These are phyloP conservation scores for Thymelicus acteon DNA, from an alignment of 2,888 invertebrate genomes.

Conservation along the genomic window DNA sequence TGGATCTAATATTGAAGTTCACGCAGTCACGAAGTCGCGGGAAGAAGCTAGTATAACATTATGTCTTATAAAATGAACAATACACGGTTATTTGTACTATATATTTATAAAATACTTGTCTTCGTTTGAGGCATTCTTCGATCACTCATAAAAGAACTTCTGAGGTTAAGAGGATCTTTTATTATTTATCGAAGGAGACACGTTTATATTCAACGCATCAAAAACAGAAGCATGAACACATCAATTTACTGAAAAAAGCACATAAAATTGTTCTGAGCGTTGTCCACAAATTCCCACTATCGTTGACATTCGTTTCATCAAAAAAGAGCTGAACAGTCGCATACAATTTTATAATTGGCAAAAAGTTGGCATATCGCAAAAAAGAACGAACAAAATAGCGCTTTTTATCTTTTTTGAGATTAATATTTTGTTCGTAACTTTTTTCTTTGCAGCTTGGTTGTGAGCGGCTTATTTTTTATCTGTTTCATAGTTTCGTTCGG, in stretches of 20 bases:
- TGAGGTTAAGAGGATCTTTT: no score
- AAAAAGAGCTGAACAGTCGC: conserved; percentile 57
- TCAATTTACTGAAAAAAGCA: conserved; percentile 10
- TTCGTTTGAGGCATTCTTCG: no score
- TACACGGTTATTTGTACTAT: no score
- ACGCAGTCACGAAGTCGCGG: no score
- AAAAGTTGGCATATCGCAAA: conserved; percentile 76
- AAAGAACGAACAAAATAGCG: conserved; percentile 65
- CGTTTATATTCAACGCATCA: neutral
- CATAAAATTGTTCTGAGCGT: conserved; percentile 29
- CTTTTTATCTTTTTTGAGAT: conserved; percentile 75
- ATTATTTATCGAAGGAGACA: no score
- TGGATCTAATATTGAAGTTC: no score
- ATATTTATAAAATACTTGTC: no score
- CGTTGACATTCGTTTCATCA: conserved; percentile 54
- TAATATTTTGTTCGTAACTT: conserved; percentile 70
- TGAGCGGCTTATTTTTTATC: conserved; percentile 68
- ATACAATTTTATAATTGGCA: conserved; percentile 78
- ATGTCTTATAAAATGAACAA: no score
- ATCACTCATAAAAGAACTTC: no score
- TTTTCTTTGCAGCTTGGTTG: conserved; percentile 66
- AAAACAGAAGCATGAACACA: conserved; percentile 10
- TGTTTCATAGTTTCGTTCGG: conserved; percentile 61
- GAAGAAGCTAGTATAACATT: no score
- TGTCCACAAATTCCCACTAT: conserved; percentile 70